These are phyloP conservation scores for Flabesymbios commensalis DNA, from an alignment of 2,888 invertebrate species.

Conservation along the genomic window DNA sequence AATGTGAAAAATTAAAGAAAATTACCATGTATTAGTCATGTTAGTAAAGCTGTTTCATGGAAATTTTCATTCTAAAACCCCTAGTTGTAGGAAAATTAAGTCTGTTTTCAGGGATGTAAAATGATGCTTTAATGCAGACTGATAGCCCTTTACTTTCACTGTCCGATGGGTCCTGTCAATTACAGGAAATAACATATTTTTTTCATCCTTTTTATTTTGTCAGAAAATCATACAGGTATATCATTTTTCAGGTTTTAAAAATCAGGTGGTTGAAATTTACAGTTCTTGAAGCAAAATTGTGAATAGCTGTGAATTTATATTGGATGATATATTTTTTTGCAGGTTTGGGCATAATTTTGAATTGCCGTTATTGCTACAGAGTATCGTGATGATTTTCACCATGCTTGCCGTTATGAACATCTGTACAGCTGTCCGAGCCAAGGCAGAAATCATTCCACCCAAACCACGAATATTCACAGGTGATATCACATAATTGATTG, in stretches of 20 bases:
- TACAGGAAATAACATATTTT: neutral
- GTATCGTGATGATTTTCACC: constrained; percentile 93
- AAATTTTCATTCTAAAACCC: too few relatives aligned
- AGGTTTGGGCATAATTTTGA: constrained; percentile 99
- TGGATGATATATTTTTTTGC: constrained; percentile 52
- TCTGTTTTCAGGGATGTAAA: too few relatives aligned
- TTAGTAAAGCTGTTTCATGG: too few relatives aligned
- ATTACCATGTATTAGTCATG: too few relatives aligned
- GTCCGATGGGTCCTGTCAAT: too few relatives aligned
- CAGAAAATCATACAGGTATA: neutral
- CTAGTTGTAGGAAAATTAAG: too few relatives aligned
- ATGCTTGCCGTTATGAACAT: constrained; percentile 96
- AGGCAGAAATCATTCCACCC: constrained; percentile 48
- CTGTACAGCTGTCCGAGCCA: constrained; percentile 78
- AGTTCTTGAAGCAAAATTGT: neutral
- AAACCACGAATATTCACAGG: constrained; percentile 50
- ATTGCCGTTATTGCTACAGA: constrained; percentile 90
- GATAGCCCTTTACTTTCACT: too few relatives aligned
- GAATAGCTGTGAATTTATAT: neutral
- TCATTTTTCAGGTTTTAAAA: neutral
- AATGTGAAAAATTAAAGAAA: too few relatives aligned
- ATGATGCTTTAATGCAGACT: too few relatives aligned
- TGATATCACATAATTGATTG: constrained; percentile 24
- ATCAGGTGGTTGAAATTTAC: neutral
- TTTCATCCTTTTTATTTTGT: neutral